phyloP scores from a whole-genome alignment of 2,113 vertebrate species.

The Gavia stellata region DNA sequence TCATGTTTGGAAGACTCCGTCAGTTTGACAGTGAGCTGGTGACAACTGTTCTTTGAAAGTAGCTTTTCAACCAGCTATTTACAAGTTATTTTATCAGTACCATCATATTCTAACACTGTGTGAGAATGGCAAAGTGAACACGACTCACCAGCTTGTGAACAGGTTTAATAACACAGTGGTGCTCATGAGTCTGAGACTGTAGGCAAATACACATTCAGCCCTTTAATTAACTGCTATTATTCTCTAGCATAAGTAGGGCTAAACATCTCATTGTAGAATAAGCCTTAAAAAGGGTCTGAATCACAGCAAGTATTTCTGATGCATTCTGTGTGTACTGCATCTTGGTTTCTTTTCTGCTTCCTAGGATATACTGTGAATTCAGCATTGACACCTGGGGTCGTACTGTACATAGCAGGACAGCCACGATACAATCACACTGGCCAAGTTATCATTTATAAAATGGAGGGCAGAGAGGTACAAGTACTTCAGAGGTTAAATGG shows the following conservation, averaged over 20 bases:
- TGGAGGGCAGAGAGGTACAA: conserved; percentile 64
- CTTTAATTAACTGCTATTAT: background rate
- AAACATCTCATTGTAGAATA: background rate
- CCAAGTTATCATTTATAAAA: conserved; percentile 85
- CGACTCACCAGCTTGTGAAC: background rate
- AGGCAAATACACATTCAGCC: background rate
- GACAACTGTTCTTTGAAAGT: background rate
- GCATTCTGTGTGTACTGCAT: background rate
- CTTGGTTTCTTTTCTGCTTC: background rate
- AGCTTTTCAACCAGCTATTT: background rate
- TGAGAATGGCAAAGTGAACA: background rate
- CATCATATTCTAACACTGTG: background rate
- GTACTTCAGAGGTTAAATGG: conserved; percentile 85
- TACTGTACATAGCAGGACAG: conserved; percentile 88
- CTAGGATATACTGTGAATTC: conserved; percentile 92
- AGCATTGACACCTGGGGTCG: conserved; percentile 73
- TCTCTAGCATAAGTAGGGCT: background rate
- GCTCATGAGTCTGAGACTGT: background rate
- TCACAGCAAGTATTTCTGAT: background rate
- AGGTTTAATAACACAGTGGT: background rate
- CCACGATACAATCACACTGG: conserved; percentile 95
- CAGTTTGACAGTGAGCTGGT: background rate
- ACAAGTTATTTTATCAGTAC: background rate
- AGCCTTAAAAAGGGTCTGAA: background rate
- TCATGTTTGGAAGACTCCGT: background rate